Evolutionary conservation across 2,888 invertebrate species (phyloP).

Genomic region (Melinopterus prodromus): DNA sequence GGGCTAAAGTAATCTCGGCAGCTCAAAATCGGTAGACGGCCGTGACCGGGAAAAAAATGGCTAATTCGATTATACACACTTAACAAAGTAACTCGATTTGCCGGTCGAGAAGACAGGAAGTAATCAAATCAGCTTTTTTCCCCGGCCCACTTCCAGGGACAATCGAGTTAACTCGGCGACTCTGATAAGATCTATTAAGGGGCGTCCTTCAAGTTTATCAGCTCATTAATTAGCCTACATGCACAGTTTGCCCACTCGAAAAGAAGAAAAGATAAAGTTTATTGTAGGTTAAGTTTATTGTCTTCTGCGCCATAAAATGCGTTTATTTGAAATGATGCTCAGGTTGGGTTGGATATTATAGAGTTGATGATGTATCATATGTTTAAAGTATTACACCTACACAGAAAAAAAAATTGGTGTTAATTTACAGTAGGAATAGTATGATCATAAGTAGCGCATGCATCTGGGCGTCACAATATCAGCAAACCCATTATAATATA

Average conservation of each 20-base stretch:
- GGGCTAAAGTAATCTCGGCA: neutral
- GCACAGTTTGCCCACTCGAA: neutral
- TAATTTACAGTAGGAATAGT: no score
- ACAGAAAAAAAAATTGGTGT: no score
- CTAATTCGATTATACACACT: slow-evolving; percentile 19
- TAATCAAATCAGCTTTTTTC: slow-evolving; percentile 32
- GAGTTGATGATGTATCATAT: no score
- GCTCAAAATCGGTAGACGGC: neutral
- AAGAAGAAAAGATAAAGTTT: no score
- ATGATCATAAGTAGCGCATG: no score
- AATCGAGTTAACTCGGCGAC: neutral
- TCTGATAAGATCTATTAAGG: neutral
- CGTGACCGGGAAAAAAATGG: neutral
- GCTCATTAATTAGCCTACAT: neutral
- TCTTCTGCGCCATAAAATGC: no score
- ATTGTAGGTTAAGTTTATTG: no score
- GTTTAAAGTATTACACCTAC: no score
- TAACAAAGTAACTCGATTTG: slow-evolving; percentile 32
- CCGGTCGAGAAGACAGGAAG: slow-evolving; percentile 32
- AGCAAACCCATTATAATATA: no score
- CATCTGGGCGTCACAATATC: no score
- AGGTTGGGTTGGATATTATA: no score
- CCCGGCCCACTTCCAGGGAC: slow-evolving; percentile 10
- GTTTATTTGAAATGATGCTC: no score
- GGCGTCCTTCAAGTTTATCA: neutral